Percentiles rank a stretch among this genome's conserved stretches.
phyloP scores from a whole-genome alignment of 2,113 vertebrate species.

The Dolichallabes microphthalmus region DNA sequence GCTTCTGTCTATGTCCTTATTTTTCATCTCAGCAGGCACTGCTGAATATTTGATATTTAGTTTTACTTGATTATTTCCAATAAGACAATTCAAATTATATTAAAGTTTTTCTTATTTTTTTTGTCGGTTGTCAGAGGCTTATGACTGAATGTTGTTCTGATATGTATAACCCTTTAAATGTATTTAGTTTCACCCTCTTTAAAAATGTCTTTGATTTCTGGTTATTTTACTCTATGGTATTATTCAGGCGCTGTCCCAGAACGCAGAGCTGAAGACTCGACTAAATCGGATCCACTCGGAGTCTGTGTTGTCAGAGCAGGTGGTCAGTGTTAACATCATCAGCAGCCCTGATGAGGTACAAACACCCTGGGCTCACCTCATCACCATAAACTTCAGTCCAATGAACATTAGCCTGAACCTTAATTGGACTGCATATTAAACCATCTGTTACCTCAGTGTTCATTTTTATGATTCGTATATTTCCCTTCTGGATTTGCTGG shows the following conservation, averaged over 20 bases:
- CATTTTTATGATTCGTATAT: not conserved
- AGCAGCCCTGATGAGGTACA: conserved; percentile 95
- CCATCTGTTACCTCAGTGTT: not conserved
- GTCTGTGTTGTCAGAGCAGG: conserved; percentile 92
- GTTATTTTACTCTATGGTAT: not conserved
- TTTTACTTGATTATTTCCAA: not conserved
- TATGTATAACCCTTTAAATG: not conserved
- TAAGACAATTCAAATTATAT: not conserved
- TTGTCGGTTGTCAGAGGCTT: not conserved
- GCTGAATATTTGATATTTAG: not conserved
- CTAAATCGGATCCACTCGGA: conserved; percentile 98
- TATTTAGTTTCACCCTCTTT: not conserved
- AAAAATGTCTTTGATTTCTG: not conserved
- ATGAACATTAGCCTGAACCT: not conserved
- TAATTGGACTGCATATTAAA: not conserved
- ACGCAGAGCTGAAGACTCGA: conserved; percentile 92
- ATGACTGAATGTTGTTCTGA: not conserved
- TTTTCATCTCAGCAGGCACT: not conserved
- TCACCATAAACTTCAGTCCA: not conserved
- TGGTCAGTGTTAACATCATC: conserved; percentile 99
- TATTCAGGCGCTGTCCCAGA: conserved; percentile 91
- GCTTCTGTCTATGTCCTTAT: not conserved
- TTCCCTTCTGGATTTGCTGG: not conserved
- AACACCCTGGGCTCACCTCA: conserved; percentile 30
- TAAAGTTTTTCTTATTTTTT: not conserved